Evolutionary conservation across 2,888 invertebrate species (phyloP).

Genomic region (Anorthoa munda): DNA sequence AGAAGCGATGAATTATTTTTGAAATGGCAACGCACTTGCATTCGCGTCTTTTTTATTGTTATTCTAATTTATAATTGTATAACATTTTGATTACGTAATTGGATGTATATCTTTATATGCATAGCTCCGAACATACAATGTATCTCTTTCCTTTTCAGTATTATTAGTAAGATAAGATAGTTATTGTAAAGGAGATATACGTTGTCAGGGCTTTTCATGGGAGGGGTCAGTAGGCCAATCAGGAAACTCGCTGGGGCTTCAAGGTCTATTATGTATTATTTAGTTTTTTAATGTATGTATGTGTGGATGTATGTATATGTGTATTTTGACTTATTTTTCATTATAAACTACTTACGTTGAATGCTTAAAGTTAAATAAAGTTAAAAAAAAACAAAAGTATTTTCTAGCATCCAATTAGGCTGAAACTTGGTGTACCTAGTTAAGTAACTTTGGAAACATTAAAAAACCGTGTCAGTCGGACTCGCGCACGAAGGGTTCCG

Average conservation of each 20-base stretch:
- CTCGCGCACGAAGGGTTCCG: no score
- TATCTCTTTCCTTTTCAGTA: not conserved
- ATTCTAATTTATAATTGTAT: slow-evolving; percentile 48
- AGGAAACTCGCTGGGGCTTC: slow-evolving; percentile 17
- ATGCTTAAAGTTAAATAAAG: no score
- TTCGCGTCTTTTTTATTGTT: slow-evolving; percentile 70
- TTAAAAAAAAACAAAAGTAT: no score
- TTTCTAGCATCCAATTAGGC: no score
- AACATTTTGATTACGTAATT: slow-evolving; percentile 33
- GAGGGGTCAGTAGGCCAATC: slow-evolving; percentile 55
- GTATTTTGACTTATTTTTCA: no score
- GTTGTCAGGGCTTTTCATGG: slow-evolving; percentile 7
- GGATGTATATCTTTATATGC: not conserved
- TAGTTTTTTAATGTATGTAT: not conserved
- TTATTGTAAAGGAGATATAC: slow-evolving; percentile 24
- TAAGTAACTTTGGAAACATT: no score
- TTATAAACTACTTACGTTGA: no score
- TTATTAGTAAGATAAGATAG: slow-evolving; percentile 1
- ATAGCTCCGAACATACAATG: not conserved
- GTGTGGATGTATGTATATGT: no score
- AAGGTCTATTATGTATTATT: slow-evolving; percentile 26
- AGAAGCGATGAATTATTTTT: slow-evolving; percentile 86
- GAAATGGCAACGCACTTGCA: slow-evolving; percentile 86
- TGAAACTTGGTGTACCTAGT: no score
- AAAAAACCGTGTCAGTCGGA: no score